Evolutionary conservation across 2,797 vertebrate species (phyloP).

Genomic region (Lepidocolaptes lacrymiger): DNA sequence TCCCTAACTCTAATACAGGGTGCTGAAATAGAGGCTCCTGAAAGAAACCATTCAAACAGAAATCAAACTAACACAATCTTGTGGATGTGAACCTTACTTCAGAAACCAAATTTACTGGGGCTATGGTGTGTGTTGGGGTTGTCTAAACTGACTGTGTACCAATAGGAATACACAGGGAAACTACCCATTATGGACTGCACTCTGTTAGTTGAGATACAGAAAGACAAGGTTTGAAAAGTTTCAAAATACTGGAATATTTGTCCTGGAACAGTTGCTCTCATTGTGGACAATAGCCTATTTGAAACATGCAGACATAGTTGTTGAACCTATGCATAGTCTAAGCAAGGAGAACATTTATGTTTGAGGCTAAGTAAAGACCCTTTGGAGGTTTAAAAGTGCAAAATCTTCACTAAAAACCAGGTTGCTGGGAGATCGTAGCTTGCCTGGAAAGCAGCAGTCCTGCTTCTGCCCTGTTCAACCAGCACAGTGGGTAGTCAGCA

Average conservation of each 20-base stretch:
- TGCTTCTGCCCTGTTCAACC: background rate
- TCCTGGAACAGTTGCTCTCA: background rate
- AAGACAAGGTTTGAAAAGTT: background rate
- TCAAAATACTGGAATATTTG: background rate
- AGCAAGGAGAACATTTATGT: background rate
- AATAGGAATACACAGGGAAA: background rate
- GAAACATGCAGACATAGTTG: background rate
- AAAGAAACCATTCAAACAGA: background rate
- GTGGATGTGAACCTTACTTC: background rate
- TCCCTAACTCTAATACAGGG: background rate
- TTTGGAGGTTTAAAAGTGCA: background rate
- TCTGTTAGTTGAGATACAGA: background rate
- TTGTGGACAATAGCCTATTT: background rate
- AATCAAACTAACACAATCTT: background rate
- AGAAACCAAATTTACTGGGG: background rate
- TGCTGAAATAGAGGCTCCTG: background rate
- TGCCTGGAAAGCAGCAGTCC: background rate
- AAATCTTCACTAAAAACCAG: background rate
- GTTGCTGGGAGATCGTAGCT: background rate
- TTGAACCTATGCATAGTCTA: background rate
- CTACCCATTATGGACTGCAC: rapidly evolving
- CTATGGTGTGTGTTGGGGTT: background rate
- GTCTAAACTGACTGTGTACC: background rate
- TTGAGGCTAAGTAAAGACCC: background rate
- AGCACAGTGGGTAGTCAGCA: rapidly evolving